Percentiles rank a stretch among this genome's conserved stretches.
These are phyloP conservation scores for Caenorhabditis japonica DNA, from an alignment of 2,888 invertebrate genomes.

Conservation along the genomic window DNA sequence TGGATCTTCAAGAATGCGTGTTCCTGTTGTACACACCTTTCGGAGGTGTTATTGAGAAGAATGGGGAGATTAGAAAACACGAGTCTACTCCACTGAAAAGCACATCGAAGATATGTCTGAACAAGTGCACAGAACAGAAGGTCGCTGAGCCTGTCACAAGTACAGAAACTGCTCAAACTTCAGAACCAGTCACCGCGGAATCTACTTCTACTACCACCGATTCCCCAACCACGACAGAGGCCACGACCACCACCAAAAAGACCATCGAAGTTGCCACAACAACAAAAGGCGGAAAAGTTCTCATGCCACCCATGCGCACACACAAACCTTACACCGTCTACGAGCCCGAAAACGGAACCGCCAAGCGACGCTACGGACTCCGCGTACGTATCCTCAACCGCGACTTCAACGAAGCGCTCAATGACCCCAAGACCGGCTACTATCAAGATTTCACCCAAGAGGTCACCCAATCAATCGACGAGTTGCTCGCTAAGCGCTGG, in stretches of 20 bases:
- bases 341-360: constrained; percentile 38
- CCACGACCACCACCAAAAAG: constrained; percentile 18
- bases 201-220: constrained; percentile 20
- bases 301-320: constrained; percentile 48
- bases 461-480: constrained; percentile 59
- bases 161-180: constrained; percentile 1
- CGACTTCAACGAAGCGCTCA: constrained; percentile 62
- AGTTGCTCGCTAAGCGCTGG: constrained; percentile 58
- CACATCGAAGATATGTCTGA: constrained; percentile 57
- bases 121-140: constrained; percentile 44
- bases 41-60: constrained; percentile 71
- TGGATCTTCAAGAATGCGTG: constrained; percentile 68
- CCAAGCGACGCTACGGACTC: constrained; percentile 59
- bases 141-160: constrained; percentile 8
- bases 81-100: constrained; percentile 66
- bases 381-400: constrained; percentile 67
- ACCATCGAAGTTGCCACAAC: constrained; percentile 5
- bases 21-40: constrained; percentile 74
- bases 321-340: constrained; percentile 45
- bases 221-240: constrained; percentile 10
- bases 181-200: not conserved
- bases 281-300: constrained; percentile 29
- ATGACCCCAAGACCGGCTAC: constrained; percentile 60
- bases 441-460: constrained; percentile 68
- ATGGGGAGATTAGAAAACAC: constrained; percentile 74